A percentile compares a stretch with the other conserved stretches of the same genome.
Evolutionary conservation across 2,113 vertebrate species (phyloP).

Genomic region (Edolisoma coerulescens): DNA sequence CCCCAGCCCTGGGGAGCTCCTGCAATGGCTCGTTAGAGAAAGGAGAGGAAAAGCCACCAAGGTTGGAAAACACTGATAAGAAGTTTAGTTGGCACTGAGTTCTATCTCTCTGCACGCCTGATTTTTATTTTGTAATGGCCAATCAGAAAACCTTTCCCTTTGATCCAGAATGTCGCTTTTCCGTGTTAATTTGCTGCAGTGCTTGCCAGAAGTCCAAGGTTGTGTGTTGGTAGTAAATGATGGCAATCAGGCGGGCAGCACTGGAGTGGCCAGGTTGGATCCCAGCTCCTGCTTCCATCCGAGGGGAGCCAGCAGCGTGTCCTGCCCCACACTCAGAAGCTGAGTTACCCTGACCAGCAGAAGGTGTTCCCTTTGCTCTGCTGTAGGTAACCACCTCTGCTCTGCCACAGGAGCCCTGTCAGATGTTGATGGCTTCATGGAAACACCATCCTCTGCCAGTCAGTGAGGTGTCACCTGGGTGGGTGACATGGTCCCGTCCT

Average conservation of each 20-base stretch:
- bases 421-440: accelerated
- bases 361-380: not conserved
- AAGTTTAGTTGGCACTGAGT: not conserved
- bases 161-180: not conserved
- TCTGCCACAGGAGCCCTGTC: not conserved
- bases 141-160: not conserved
- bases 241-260: not conserved
- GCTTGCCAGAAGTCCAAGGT: not conserved
- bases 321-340: not conserved
- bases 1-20: not conserved
- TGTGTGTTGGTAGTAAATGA: not conserved
- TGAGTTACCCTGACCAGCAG: not conserved
- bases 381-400: not conserved
- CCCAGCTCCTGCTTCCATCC: not conserved
- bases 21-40: not conserved
- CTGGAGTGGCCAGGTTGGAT: not conserved
- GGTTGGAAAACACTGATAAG: not conserved
- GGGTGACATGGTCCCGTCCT: not conserved
- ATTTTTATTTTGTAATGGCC: not conserved
- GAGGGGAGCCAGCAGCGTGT: not conserved
- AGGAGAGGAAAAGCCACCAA: not conserved
- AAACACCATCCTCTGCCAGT: not conserved
- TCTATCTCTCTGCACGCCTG: not conserved
- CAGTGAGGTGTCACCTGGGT: accelerated
- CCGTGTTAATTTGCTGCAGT: not conserved